Evolutionary conservation across 2,888 invertebrate species (phyloP), one percentile per base, ranked within the genome.

Genomic region (Trissoscelio sp.): DNA sequence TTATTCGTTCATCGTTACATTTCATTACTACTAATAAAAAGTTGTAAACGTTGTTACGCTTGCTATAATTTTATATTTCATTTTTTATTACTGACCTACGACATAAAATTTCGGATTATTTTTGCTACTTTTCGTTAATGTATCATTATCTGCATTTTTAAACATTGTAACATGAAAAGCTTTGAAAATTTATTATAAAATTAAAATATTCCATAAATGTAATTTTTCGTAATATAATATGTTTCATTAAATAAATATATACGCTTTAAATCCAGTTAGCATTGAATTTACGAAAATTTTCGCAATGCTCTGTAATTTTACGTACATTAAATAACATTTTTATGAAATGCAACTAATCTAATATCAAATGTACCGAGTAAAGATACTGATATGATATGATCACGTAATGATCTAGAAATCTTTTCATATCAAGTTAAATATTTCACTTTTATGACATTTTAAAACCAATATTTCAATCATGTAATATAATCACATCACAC

Each of bases 1-100:
- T 58, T 58, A 58, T 42, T 58, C 42, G 24, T 18, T 24, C 24
- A 16, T 42, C 42, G 24, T 37, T 42, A 18, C 22, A 18, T 42
- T 58, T 24, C 14, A 42, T 58, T 58, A 22, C 24, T 39, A 42
- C 12, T 42, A 42, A 58, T 42, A 58, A 39, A 58, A 58, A 42
- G 42, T 58, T 34, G 24, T 58, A 14, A 42, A 42, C 24, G 42
- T 16, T 42, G 42, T 42, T 39, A 5, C 9, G 24, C 14, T 42
- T 42, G 5, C 42, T 57, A 11, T 58, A 18, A 58, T 58, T 42
- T 58, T 42, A 42, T 58, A 42, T 42, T 42, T 22, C 20, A 57
- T 22, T 22, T 39, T 42, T 14, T 42, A 42, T 42, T 42, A 20
- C 14, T 16, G 4, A 1, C n/a, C 14, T 16, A 2, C 16, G n/a